phyloP scores from a whole-genome alignment of 2,113 vertebrate species.

The Grus americana region DNA sequence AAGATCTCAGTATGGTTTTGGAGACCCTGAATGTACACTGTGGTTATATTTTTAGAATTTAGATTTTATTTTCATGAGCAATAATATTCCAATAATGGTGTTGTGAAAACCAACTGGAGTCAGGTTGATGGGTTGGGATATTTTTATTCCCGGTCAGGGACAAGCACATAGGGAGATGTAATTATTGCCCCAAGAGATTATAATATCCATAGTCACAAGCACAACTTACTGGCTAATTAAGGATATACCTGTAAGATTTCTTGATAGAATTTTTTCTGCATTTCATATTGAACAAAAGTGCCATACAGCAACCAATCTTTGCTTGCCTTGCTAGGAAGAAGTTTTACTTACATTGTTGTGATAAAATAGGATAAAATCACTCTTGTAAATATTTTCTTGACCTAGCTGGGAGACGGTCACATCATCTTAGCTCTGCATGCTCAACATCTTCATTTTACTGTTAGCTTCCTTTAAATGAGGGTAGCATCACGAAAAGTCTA shows the following conservation, averaged over 20 bases:
- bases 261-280: not conserved
- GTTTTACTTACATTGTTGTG: not conserved
- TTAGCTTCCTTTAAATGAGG: not conserved
- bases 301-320: not conserved
- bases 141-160: not conserved
- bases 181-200: not conserved
- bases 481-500: not conserved
- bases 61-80: not conserved
- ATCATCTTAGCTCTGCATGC: not conserved
- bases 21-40: not conserved
- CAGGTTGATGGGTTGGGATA: not conserved
- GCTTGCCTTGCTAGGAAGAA: not conserved
- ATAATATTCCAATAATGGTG: not conserved
- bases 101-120: not conserved
- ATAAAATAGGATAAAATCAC: not conserved
- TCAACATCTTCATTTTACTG: not conserved
- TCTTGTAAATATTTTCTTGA: not conserved
- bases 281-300: not conserved
- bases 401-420: not conserved
- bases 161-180: not conserved
- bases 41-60: constrained; percentile 22
- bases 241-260: not conserved
- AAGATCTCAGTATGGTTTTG: not conserved
- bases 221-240: not conserved
- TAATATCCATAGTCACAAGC: not conserved